phyloP scores from a whole-genome alignment of 1,140 invertebrate species.

The Drosophila bifasciata region DNA sequence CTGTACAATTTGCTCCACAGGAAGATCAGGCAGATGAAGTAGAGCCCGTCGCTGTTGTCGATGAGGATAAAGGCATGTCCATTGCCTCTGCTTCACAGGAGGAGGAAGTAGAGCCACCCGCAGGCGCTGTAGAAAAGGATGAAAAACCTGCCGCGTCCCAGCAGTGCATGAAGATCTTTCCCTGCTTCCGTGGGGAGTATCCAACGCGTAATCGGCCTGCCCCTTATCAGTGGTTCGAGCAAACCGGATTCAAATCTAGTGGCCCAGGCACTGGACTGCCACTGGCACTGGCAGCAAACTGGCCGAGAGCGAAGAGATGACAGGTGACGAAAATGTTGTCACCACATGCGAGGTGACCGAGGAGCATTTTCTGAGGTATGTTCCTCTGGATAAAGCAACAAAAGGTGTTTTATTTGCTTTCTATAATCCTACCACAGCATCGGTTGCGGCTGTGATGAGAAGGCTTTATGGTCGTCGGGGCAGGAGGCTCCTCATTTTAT shows the following conservation, averaged over 20 bases:
- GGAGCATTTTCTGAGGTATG: conserved; percentile 44
- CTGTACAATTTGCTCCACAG: no score
- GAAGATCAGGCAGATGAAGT: background rate
- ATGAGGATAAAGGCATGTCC: background rate
- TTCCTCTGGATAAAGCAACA: background rate
- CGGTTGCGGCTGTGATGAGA: conserved; percentile 8
- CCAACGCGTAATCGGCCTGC: conserved; percentile 22
- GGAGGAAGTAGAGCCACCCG: background rate
- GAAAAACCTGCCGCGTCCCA: background rate
- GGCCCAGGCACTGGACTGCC: background rate
- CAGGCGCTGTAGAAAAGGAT: background rate
- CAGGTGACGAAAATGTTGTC: conserved; percentile 21
- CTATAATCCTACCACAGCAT: background rate
- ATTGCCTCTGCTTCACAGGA: no score
- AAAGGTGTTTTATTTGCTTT: no score
- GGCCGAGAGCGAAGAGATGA: background rate
- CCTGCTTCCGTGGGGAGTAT: conserved; percentile 40
- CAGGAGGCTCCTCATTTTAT: background rate
- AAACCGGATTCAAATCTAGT: background rate
- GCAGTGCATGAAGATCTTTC: conserved; percentile 21
- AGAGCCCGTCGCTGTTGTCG: no score
- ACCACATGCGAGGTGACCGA: conserved; percentile 59
- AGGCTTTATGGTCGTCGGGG: background rate
- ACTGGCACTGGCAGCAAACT: no score
- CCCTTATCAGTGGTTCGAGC: conserved; percentile 32